A percentile compares a stretch with the other conserved stretches of the same genome.
Conservation (phyloP, 1,140 invertebrate genomes). For the Cydia amplana region DNA sequence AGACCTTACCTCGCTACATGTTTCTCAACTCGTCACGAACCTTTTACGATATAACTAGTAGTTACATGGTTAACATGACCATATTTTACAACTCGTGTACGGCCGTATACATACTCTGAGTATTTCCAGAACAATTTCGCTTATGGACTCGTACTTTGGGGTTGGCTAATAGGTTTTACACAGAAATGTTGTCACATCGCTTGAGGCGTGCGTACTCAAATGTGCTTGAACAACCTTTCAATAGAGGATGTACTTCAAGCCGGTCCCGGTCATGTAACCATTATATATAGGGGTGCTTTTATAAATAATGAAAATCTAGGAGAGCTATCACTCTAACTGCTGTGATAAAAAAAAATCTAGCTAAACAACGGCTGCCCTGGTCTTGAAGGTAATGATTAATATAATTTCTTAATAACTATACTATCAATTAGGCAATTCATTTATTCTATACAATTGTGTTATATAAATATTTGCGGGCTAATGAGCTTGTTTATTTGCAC, state of each 20-base stretch:
- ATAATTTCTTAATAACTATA: not conserved
- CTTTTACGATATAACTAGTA: constrained; percentile 24
- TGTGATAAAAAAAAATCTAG: no score
- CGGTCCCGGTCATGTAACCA: constrained; percentile 4
- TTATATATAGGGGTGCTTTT: not conserved
- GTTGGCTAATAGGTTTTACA: constrained; percentile 12
- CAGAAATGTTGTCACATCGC: constrained; percentile 28
- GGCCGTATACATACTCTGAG: constrained; percentile 16
- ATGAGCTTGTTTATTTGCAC: constrained; percentile 14
- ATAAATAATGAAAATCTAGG: not conserved
- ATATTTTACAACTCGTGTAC: constrained; percentile 16
- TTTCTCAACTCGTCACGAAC: constrained; percentile 20
- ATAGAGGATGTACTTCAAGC: constrained; percentile 26
- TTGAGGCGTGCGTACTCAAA: constrained; percentile 16
- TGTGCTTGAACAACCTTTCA: constrained; percentile 3
- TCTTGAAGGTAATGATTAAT: not conserved
- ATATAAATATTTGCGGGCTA: not conserved
- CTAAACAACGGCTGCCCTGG: not conserved
- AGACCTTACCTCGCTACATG: constrained; percentile 1
- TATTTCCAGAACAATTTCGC: not conserved
- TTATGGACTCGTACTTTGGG: constrained; percentile 7
- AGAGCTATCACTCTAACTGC: not conserved
- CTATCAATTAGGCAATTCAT: not conserved
- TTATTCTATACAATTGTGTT: not conserved
- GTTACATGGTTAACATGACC: constrained; percentile 21